These are phyloP conservation scores for Drosophila quasianomalipes DNA, from an alignment of 2,888 invertebrate species.

Conservation along the genomic window DNA sequence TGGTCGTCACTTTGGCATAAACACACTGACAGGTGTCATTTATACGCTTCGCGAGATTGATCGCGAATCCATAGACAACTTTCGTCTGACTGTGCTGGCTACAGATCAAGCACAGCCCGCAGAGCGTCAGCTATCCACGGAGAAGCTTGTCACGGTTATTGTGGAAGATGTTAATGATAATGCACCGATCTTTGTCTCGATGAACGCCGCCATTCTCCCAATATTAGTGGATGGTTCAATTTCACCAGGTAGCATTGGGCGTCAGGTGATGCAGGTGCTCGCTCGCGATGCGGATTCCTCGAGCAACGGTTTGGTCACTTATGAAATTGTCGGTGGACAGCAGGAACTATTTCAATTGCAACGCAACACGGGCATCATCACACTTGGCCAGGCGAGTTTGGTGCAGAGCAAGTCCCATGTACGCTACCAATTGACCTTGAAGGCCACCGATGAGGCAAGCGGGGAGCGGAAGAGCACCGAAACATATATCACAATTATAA, in stretches of 20 bases:
- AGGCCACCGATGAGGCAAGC: conserved; percentile 96
- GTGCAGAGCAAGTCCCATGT: conserved; percentile 88
- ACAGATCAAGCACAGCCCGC: conserved; percentile 94
- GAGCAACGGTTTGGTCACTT: conserved; percentile 96
- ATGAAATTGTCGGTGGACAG: conserved; percentile 93
- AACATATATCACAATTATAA: conserved; percentile 93
- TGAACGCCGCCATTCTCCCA: conserved; percentile 95
- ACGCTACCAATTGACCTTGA: conserved; percentile 92
- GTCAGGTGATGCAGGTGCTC: conserved; percentile 91
- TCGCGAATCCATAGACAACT: conserved; percentile 95
- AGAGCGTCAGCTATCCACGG: conserved; percentile 91
- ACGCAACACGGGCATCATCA: conserved; percentile 91
- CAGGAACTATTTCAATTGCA: conserved; percentile 93
- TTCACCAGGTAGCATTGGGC: conserved; percentile 87
- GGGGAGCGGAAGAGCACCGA: conserved; percentile 95
- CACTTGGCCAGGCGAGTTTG: conserved; percentile 86
- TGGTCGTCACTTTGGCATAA: conserved; percentile 93
- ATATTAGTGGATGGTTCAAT: conserved; percentile 38
- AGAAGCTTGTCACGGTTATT: conserved; percentile 96
- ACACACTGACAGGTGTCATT: conserved; percentile 94
- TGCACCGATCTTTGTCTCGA: conserved; percentile 95
- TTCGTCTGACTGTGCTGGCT: conserved; percentile 94
- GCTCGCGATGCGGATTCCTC: conserved; percentile 96
- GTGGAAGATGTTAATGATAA: conserved; percentile 98
- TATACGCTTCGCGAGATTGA: conserved; percentile 95